Evolutionary conservation across 2,888 invertebrate genomes (phyloP).

Genomic region (Craniophora ligustri): DNA sequence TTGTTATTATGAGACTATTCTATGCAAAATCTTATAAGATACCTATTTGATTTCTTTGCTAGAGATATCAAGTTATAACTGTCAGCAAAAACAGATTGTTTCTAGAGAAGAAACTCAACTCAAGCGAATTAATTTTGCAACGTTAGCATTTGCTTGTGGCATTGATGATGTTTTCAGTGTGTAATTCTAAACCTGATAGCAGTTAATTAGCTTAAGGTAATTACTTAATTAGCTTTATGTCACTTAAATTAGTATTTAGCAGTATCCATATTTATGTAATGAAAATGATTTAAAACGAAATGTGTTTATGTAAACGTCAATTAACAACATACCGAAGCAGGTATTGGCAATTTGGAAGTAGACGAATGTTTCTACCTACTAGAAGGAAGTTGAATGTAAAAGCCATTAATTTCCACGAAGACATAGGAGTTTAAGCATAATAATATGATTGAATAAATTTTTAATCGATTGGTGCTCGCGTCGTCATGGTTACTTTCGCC

Average conservation of each 20-base stretch:
- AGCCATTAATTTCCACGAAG: too few relatives aligned
- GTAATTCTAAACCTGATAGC: background rate
- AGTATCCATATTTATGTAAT: slow-evolving; percentile 1
- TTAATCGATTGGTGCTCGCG: slow-evolving; percentile 68
- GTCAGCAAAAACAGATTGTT: background rate
- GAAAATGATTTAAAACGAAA: slow-evolving; percentile 4
- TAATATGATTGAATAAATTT: slow-evolving; percentile 62
- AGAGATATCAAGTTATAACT: background rate
- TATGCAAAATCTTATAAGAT: background rate
- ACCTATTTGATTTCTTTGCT: background rate
- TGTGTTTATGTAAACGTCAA: too few relatives aligned
- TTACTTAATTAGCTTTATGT: background rate
- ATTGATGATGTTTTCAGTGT: background rate
- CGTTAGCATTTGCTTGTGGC: background rate
- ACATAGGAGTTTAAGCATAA: too few relatives aligned
- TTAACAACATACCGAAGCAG: too few relatives aligned
- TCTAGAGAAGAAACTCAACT: background rate
- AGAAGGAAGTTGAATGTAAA: slow-evolving; percentile 44
- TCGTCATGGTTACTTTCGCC: slow-evolving; percentile 83
- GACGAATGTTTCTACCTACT: slow-evolving; percentile 24
- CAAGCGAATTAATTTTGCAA: background rate
- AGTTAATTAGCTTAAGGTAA: background rate
- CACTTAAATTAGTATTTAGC: background rate
- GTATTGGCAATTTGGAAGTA: too few relatives aligned
- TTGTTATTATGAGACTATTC: slow-evolving; percentile 8